Evolutionary conservation across 2,888 invertebrate species (phyloP).

Genomic region (Scaptomyza parva): DNA sequence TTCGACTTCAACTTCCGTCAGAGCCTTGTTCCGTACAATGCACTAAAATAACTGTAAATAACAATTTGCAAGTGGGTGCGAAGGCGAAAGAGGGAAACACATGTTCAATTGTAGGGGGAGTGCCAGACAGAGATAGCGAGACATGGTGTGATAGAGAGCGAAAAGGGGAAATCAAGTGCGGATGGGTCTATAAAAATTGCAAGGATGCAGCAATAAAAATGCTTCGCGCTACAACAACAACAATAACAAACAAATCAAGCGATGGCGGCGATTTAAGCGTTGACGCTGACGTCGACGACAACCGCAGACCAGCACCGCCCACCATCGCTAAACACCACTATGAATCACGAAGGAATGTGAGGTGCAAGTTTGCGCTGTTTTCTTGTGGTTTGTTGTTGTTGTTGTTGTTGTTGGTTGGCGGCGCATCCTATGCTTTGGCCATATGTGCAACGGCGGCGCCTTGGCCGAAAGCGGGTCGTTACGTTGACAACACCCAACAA

Average conservation of each 20-base stretch:
- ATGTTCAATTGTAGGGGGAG: conserved; percentile 60
- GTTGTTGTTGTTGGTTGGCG: neutral
- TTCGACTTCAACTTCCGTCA: conserved; percentile 50
- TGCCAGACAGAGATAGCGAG: conserved; percentile 35
- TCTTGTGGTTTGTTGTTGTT: no score
- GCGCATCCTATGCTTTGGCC: conserved; percentile 47
- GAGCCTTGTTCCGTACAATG: conserved; percentile 60
- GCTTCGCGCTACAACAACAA: conserved; percentile 53
- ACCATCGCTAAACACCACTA: conserved; percentile 1
- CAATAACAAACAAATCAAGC: conserved; percentile 16
- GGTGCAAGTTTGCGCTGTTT: neutral
- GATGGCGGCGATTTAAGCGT: conserved; percentile 50
- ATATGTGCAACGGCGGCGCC: conserved; percentile 63
- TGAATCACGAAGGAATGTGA: neutral
- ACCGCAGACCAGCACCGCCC: conserved; percentile 33
- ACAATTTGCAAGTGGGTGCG: conserved; percentile 77
- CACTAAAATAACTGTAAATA: conserved; percentile 81
- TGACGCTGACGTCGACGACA: conserved; percentile 48
- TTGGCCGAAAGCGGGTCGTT: conserved; percentile 76
- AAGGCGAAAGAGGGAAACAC: conserved; percentile 48
- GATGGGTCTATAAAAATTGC: conserved; percentile 75
- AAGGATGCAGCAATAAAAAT: conserved; percentile 79
- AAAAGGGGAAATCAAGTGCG: conserved; percentile 41
- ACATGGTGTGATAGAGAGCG: neutral
- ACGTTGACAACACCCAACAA: conserved; percentile 76